Base-by-base conservation (phyloP, 2,888 invertebrate species). In the Lasioglossum zephyrum region DNA sequence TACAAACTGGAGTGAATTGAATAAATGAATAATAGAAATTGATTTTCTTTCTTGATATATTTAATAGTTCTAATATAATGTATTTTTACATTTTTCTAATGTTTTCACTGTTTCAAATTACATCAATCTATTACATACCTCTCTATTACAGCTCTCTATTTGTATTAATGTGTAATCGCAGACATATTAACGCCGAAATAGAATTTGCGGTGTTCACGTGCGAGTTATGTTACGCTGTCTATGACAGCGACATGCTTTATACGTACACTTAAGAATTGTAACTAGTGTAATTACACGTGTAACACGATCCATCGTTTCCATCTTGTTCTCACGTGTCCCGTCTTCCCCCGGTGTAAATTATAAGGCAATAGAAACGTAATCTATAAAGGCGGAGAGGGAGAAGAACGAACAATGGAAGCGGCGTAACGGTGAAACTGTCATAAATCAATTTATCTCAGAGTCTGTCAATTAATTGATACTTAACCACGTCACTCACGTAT, bases 401-500 rank as follows among this genome's bases (percentile, higher is more conserved):
- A 36, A 11, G 72, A 57, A 72, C 31, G 78, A 73, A 84, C 84
- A 84, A 84, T 84, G 77, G 66, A 73, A 57, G 77, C 18, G 77
- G 36, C 57, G 73, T 66, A 31, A 73, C 84, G 69, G 73, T 3
- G 72, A 77, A 77, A 70, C 77, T 36, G 36, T 63, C 73, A 70
- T 85, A 85, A 85, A 85, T 85, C 85, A 85, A 85, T 85, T 77
- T 74, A 85, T 85, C 86, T 77, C 77, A 22, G 79, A 26, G 39
- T 16, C 76, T 79, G 85, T 85, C 85, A 74, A 85, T 85, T 85
- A 85, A 85, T 85, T 74, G 80, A 85, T 85, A 85, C 77, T 79
- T 85, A 85, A 76, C 80, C 66, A 49, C 85, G 73, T 80, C 66
- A 60, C 85, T 41, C 69, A 70, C 85, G 77, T 85, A 66, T 49